These are phyloP conservation scores for Amblyraja radiata DNA, from an alignment of 2,797 vertebrate genomes.

Conservation along the genomic window DNA sequence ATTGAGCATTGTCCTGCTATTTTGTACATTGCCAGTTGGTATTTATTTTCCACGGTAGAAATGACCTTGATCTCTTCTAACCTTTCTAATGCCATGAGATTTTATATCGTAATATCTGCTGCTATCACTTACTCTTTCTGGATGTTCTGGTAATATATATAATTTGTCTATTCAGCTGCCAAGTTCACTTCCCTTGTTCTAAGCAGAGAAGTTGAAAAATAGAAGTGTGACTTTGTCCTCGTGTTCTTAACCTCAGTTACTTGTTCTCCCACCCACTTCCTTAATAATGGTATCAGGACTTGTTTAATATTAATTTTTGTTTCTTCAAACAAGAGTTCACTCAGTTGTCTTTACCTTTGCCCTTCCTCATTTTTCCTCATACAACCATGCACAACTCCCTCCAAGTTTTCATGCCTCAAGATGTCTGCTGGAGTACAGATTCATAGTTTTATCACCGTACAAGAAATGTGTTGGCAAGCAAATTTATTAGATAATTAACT, in stretches of 20 bases:
- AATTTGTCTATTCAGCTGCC: neutral
- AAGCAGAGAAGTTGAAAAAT: conserved; percentile 17
- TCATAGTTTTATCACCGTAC: neutral
- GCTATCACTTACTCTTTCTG: neutral
- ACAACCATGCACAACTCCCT: no score
- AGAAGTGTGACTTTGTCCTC: conserved; percentile 18
- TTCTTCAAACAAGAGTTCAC: neutral
- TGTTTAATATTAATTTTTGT: neutral
- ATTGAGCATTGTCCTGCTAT: no score
- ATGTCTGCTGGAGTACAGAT: neutral
- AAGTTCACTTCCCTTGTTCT: neutral
- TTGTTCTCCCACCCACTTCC: conserved; percentile 21
- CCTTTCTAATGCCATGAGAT: neutral
- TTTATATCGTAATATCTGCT: neutral
- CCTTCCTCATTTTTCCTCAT: no score
- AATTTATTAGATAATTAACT: neutral
- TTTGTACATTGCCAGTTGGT: neutral
- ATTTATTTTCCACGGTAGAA: neutral
- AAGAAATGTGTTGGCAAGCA: neutral
- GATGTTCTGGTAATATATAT: neutral
- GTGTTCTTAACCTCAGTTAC: neutral
- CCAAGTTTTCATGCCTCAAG: neutral
- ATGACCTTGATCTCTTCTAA: neutral
- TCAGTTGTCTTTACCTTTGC: neutral
- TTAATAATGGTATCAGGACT: neutral